These are phyloP conservation scores for Spea bombifrons DNA, from an alignment of 2,113 vertebrate species.

Conservation along the genomic window DNA sequence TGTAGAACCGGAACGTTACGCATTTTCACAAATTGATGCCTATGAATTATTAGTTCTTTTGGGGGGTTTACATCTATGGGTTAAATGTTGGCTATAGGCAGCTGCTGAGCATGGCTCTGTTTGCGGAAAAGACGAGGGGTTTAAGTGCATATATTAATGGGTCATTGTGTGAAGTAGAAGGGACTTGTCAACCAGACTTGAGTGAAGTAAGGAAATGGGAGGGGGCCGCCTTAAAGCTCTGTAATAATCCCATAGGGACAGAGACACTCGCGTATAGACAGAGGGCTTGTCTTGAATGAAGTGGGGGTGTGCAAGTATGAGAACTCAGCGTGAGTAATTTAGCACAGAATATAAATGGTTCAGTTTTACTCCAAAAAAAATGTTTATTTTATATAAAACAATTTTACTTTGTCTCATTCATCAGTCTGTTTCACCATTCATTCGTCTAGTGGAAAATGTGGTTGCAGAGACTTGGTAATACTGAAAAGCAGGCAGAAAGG, in stretches of 20 bases:
- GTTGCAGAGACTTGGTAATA: not conserved
- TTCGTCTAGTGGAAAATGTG: not conserved
- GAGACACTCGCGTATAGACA: constrained; percentile 4
- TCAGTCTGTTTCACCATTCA: not conserved
- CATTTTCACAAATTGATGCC: no score
- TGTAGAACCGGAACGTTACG: no score
- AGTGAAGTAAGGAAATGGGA: constrained; percentile 8
- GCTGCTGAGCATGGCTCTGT: not conserved
- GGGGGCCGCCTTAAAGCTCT: not conserved
- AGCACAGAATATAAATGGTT: not conserved
- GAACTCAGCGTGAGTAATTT: not conserved
- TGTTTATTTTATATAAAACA: constrained; percentile 3
- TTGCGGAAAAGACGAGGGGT: not conserved
- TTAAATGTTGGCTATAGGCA: not conserved
- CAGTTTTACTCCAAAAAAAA: not conserved
- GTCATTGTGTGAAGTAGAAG: constrained; percentile 2
- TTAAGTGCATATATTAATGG: constrained; percentile 1
- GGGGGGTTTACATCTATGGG: no score
- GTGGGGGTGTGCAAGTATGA: not conserved
- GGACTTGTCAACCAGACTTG: constrained; percentile 17
- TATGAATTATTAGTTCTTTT: no score
- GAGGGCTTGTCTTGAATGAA: not conserved
- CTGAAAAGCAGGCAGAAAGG: no score
- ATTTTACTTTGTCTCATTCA: not conserved
- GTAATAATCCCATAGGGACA: not conserved